phyloP scores from a whole-genome alignment of 2,888 invertebrate genomes.

The Tenthredo livida region DNA sequence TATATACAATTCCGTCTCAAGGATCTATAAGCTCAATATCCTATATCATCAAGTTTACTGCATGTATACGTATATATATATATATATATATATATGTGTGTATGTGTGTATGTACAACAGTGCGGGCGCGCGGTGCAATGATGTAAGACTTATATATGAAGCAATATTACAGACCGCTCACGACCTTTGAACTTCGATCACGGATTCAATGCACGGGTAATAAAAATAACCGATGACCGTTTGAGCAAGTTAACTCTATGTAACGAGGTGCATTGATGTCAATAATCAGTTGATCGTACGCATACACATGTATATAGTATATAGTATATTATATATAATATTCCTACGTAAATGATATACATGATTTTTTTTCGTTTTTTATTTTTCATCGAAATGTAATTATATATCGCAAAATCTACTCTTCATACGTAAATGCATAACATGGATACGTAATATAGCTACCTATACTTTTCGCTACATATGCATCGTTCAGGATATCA shows the following conservation, averaged over 20 bases:
- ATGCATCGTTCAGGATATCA: background rate
- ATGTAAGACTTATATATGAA: slow-evolving; percentile 46
- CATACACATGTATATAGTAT: background rate
- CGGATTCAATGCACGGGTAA: slow-evolving; percentile 62
- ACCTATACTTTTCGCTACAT: background rate
- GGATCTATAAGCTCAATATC: background rate
- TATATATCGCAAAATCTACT: no score
- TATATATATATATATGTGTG: background rate
- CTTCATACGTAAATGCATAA: no score
- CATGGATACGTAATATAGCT: background rate
- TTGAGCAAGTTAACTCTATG: slow-evolving; percentile 65
- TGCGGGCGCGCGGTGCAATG: slow-evolving; percentile 4
- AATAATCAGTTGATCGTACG: slow-evolving; percentile 63
- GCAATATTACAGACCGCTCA: slow-evolving; percentile 39
- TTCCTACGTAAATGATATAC: background rate
- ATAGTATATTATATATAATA: background rate
- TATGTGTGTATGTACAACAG: background rate
- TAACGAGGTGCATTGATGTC: slow-evolving; percentile 66
- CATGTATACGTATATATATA: background rate
- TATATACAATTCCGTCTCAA: background rate
- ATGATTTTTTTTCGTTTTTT: background rate
- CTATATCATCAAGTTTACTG: background rate
- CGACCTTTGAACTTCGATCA: slow-evolving; percentile 58
- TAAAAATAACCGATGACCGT: slow-evolving; percentile 63
- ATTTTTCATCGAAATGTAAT: no score